Evolutionary conservation across 2,888 invertebrate genomes (phyloP), one percentile per base, ranked within the genome.

Genomic region (Muschampia staudingeri): DNA sequence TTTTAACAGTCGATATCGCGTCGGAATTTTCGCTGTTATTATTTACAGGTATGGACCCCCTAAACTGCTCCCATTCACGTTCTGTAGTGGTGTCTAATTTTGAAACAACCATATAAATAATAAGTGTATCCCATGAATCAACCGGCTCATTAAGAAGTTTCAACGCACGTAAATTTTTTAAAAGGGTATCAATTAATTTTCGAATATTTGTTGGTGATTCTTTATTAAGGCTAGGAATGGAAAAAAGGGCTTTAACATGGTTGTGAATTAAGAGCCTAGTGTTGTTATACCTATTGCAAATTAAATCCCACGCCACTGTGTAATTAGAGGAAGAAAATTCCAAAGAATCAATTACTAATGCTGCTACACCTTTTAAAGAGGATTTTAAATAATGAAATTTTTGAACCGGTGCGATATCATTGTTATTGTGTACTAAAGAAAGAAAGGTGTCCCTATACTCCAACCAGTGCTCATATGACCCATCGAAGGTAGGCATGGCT

Each of bases 51-150:
- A 80, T 61, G 48, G 77, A 76, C n/a, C 76, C 67, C 73, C 81
- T 82, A 69, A 82, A 82, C 56, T 71, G 77, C 72, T 89, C 88
- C 88, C 89, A 90, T 40, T 86, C 87, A 1, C 83, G 84, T 30
- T 82, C 84, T 0, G 89, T 88, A 11, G 76, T 56, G 1, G 70
- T 12, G 82, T 90, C 90, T 19, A 90, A 71, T 81, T 88, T 90
- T 8, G 83, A 82, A 8, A 85, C 83, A 11, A 88, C 82, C 14
- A 89, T 76, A 52, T 84, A 85, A 71, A 88, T 86, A 34, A 89
- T 82, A 16, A 88, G 69, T 8, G 85, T 84, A 44, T 88, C 88
- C 87, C 88, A 90, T 9, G 82, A 77, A 14, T 87, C 85, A 1
- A 82, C 82, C 0, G 89, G 88, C 71, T 87, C 85, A 11, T 83